Base-by-base conservation (phyloP, 2,888 invertebrate species). In the Cheiracanthium punctorium region DNA sequence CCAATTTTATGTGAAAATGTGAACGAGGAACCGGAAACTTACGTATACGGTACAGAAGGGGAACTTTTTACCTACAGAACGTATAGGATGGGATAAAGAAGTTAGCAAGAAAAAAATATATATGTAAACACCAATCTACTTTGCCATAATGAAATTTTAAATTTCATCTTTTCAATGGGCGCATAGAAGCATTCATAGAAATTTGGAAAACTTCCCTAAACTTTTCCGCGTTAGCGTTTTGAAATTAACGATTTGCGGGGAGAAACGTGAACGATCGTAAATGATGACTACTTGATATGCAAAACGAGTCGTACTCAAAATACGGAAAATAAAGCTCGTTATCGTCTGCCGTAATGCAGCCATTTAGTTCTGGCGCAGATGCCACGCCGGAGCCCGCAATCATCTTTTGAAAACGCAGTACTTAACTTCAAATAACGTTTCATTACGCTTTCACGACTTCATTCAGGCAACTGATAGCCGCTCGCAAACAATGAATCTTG, bases 271-370 rank as follows among this genome's bases (percentile, higher is more conserved):
- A 58, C 82, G 75, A 82, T 82, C 73, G 73, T 84, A 79, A 84
- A 77, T 79, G 84, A 79, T 84, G 73, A 84, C 84, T 84, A 84
- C 84, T 84, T 84, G 84, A 84, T 84, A 84, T 84, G 77, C 77
- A 84, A 73, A 84, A 67, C 73, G 73, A 73, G 73, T 75, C 43
- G 37, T 70, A 74, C 70, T 73, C 48, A 70, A 82, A 82, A 76
- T 76, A 73, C 73, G 48, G 84, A 73, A 84, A 84, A 84, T 82
- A 82, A 82, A 77, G 77, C 82, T 82, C 82, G 82, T 82, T 84
- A 84, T 84, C 84, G 69, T 29, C 69, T 30, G 76, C 75, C 74
- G 69, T 82, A 82, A 82, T 82, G 75, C 77, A 64, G 77, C 77
- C 58, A 79, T 79, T 76, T 82, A 76, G 82, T 75, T 76, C 71